These are phyloP conservation scores for Sesamia nonagrioides DNA, from an alignment of 1,140 invertebrate genomes.

Conservation along the genomic window DNA sequence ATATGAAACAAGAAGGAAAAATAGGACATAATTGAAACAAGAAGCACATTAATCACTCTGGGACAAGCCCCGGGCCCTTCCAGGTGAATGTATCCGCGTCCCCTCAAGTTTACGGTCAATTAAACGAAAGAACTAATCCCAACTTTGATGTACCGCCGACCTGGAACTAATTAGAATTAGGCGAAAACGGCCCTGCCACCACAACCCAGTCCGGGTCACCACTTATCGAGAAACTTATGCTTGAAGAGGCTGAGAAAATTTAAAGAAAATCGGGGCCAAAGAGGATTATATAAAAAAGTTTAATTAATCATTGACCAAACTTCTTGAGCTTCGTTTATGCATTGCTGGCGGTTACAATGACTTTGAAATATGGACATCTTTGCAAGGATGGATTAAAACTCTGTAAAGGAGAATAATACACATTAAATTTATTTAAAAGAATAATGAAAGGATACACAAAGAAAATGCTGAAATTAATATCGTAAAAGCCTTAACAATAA, in stretches of 20 bases:
- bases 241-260: constrained; percentile 39
- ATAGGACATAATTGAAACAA: constrained; percentile 51
- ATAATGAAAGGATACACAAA: background rate
- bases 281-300: constrained; percentile 33
- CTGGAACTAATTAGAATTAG: constrained; percentile 81
- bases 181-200: constrained; percentile 67
- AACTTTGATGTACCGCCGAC: constrained; percentile 74
- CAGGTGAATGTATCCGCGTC: constrained; percentile 62
- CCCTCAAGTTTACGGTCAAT: constrained; percentile 72
- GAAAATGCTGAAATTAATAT: constrained; percentile 10
- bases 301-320: constrained; percentile 41
- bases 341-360: constrained; percentile 19
- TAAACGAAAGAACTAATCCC: constrained; percentile 76
- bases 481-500: background rate
- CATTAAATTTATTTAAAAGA: constrained; percentile 1
- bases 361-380: constrained; percentile 33
- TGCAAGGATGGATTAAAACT: constrained; percentile 12
- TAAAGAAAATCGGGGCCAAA: constrained; percentile 41
- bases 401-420: constrained; percentile 2
- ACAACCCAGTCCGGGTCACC: constrained; percentile 51
- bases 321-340: constrained; percentile 29
- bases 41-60: constrained; percentile 58
- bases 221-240: constrained; percentile 56
- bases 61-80: constrained; percentile 50
- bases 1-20: constrained; percentile 33